Evolutionary conservation across 2,113 vertebrate genomes (phyloP), one percentile per base, ranked within the genome.

Genomic region (Pachypanchax playfairii): DNA sequence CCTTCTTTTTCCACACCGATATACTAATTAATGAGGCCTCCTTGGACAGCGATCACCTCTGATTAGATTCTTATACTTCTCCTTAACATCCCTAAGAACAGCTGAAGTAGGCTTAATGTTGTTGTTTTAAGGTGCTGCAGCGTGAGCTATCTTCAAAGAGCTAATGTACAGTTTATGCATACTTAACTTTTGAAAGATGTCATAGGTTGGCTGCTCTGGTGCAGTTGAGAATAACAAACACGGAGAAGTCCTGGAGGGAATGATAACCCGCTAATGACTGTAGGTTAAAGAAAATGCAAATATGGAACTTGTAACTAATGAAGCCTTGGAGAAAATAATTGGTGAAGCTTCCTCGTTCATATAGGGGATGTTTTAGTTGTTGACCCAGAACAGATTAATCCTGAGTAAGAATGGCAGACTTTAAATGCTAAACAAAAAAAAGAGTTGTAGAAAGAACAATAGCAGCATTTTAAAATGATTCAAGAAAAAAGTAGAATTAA

Each of bases 21-120:
- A 73, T 46, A 54, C 62, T 83, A 76, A 80, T 84, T 71, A 79
- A 76, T 65, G 58, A 65, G 63, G 75, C 59, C 69, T 77, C 61
- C 35, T 55, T 36, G 65, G 61, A 78, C 63, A 68, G 50, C 54
- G 28, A 68, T 80, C 50, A 13, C 29, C 55, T 65, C 38, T 71
- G 77, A 84, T 81, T 65, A 73, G 38, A 70, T 53, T 35, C 6
- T 77, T 33, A 51, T 50, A 29, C 51, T 61, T 66, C 48, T 70
- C 61, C 62, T 65, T 36, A 57, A 10, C 58, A 77, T 13, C 39
- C 46, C 39, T 22, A 73, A 69, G n/a, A 70, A 60, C 48, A 47
- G 72, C 63, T 5, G 21, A 63, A 49, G 22, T 53, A 35, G 70
- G 14, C 28, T 43, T 59, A 20, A 74, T 51, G 62, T 35, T 55